A percentile compares a stretch with the other conserved stretches of the same genome.
Conservation (phyloP, 2,888 invertebrate genomes). For the Caprella mutica region DNA sequence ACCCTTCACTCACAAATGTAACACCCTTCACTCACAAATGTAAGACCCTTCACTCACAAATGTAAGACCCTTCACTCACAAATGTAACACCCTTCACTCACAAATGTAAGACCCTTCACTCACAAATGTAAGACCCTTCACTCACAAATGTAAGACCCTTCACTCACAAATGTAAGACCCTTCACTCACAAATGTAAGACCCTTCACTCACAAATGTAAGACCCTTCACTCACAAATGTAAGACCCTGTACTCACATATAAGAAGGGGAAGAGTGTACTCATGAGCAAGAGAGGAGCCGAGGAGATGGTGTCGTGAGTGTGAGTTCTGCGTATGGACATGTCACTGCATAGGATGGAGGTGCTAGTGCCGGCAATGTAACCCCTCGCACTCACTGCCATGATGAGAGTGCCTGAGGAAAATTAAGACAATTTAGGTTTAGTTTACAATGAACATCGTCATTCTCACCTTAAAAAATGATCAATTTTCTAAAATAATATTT, state of each 20-base stretch:
- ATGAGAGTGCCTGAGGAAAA: too few relatives aligned
- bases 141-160: background rate
- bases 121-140: too few relatives aligned
- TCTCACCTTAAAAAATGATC: too few relatives aligned
- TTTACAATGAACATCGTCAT: too few relatives aligned
- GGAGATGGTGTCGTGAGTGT: constrained; percentile 4
- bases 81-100: background rate
- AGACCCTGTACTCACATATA: constrained; percentile 9
- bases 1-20: too few relatives aligned
- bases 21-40: too few relatives aligned
- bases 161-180: background rate
- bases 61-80: background rate
- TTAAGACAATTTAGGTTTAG: too few relatives aligned
- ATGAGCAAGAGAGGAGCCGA: background rate
- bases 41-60: too few relatives aligned
- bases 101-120: background rate
- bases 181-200: constrained; percentile 6
- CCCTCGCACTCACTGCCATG: too few relatives aligned
- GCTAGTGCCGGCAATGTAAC: too few relatives aligned
- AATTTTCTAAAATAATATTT: too few relatives aligned
- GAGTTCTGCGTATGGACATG: constrained; percentile 9
- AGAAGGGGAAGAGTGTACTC: constrained; percentile 9
- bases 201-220: background rate
- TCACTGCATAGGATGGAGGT: constrained; percentile 17
- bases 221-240: background rate